Evolutionary conservation across 2,888 invertebrate genomes (phyloP), one percentile per base, ranked within the genome.

Genomic region (Tromatobia lineatoria): DNA sequence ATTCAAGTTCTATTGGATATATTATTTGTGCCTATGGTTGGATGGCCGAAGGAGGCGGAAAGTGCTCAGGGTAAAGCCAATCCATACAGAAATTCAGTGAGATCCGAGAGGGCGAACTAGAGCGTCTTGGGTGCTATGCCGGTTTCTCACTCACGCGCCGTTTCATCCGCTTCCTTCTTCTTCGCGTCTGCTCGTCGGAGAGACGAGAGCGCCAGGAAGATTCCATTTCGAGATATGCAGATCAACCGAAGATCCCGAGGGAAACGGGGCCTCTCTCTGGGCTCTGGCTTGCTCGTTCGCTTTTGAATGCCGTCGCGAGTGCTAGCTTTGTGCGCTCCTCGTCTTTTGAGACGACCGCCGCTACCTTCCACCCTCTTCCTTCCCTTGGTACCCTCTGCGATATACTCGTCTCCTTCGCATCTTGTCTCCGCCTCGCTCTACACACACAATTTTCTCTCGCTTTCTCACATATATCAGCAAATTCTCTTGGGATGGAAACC

Each of bases 171-270:
- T 61, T 50, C 54, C 54, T 34, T 13, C 52, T 47, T 52, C 38
- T 23, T 66, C 64, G 57, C 73, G 38, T 54, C 52, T 70, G 29
- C 13, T 20, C 54, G 38, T 57, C 57, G 34, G 71, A 69, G 52
- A 70, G 85, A 82, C 85, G 85, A 82, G 83, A 25, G 25, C 83
- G 59, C 84, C 73, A 75, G 86, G 86, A 89, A 86, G 89, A 90
- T 91, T 90, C 89, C 90, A 89, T 90, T 90, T 90, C 71, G 83
- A 89, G 90, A 90, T 90, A 90, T 90, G 90, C 89, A 90, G 91
- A 90, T 90, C 89, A 82, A 85, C 79, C 88, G 89, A 89, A 89
- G 89, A 87, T 88, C 88, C 86, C 83, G 11, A 25, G 67, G 67
- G 18, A 64, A 67, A 67, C 45, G 57, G 18, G 78, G 15, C 29